Evolutionary conservation across 2,797 vertebrate species (phyloP).

Genomic region (Molossus alvarezi): DNA sequence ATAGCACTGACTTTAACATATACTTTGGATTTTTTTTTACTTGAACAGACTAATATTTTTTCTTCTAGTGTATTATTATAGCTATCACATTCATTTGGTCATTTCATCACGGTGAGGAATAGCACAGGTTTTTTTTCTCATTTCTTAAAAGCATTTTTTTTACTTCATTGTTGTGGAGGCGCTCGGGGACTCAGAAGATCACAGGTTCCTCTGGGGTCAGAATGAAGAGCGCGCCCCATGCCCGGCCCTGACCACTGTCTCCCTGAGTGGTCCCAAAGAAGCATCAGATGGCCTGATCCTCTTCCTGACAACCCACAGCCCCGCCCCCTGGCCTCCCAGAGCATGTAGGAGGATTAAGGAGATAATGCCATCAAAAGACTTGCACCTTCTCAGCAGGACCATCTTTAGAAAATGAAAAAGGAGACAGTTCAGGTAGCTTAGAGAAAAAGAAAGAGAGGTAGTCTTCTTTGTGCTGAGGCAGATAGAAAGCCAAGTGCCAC

Average conservation of each 20-base stretch:
- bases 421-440: neutral
- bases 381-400: neutral
- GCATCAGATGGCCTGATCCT: neutral
- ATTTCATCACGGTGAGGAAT: conserved; percentile 64
- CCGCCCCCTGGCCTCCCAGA: neutral
- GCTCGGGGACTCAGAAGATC: neutral
- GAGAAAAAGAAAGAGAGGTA: neutral
- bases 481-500: neutral
- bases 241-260: no score
- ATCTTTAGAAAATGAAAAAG: neutral
- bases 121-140: neutral
- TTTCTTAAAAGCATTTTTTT: neutral
- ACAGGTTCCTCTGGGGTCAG: neutral
- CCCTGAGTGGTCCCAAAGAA: neutral
- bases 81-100: conserved; percentile 61
- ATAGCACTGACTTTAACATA: neutral
- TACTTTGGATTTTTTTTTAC: conserved; percentile 34
- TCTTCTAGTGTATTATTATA: conserved; percentile 34
- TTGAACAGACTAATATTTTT: conserved; percentile 15
- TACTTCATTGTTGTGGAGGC: neutral
- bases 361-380: neutral
- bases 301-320: neutral
- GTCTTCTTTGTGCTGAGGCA: neutral
- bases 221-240: neutral
- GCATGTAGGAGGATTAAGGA: neutral